phyloP scores from a whole-genome alignment of 2,797 vertebrate species.

The Megaceryle alcyon region DNA sequence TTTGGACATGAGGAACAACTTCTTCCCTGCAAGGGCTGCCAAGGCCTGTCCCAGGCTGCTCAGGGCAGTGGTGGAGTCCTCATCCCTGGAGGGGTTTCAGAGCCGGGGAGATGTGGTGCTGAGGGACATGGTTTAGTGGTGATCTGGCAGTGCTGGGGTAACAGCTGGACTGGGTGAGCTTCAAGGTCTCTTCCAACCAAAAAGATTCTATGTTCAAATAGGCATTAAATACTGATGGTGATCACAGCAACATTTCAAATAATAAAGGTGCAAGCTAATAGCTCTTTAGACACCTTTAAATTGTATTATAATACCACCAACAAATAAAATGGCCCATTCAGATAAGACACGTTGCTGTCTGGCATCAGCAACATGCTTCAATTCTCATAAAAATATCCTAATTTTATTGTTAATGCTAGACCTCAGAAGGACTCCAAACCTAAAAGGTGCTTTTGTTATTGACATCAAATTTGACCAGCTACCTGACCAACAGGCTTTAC shows the following conservation, averaged over 20 bases:
- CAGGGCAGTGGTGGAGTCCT: background rate
- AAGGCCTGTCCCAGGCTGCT: background rate
- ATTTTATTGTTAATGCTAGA: accelerated
- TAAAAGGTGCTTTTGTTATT: background rate
- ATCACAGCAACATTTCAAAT: background rate
- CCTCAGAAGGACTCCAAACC: background rate
- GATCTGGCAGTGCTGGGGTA: background rate
- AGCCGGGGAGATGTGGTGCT: background rate
- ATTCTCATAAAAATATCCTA: accelerated
- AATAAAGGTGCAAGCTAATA: background rate
- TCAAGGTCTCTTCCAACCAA: background rate
- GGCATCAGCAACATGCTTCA: background rate
- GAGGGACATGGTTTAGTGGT: background rate
- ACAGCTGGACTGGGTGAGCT: too few relatives aligned
- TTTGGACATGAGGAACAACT: background rate
- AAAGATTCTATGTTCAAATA: background rate
- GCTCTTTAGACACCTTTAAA: background rate
- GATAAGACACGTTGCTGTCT: accelerated
- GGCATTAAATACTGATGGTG: background rate
- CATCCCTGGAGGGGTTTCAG: background rate
- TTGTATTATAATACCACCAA: background rate
- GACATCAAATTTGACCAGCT: background rate
- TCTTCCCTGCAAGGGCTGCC: background rate
- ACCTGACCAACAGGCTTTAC: background rate
- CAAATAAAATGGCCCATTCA: background rate